A percentile compares a stretch with the other conserved stretches of the same genome.
Conservation (phyloP, 2,113 vertebrate genomes). For the Clarias batrachus region DNA sequence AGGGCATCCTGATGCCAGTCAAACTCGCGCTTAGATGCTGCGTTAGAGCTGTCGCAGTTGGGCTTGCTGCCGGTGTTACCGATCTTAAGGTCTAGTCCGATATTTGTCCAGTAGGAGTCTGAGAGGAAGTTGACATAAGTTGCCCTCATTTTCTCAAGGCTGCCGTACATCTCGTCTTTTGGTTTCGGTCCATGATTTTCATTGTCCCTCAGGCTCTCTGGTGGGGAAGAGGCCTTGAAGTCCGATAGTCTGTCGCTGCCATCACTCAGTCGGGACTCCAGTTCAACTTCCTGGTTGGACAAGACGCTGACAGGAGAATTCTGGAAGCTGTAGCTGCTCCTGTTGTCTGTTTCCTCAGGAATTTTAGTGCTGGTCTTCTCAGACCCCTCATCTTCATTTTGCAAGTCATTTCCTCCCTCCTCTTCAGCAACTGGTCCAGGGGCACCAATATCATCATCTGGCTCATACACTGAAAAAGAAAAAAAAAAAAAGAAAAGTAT, state of each 20-base stretch:
- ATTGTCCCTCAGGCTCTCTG: constrained; percentile 79
- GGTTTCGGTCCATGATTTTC: constrained; percentile 70
- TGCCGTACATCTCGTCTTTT: constrained; percentile 81
- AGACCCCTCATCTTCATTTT: constrained; percentile 81
- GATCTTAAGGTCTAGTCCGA: constrained; percentile 90
- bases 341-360: constrained; percentile 85
- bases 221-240: constrained; percentile 81
- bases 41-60: constrained; percentile 88
- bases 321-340: constrained; percentile 92
- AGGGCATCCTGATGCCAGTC: constrained; percentile 97
- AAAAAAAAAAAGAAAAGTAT: constrained; percentile 61
- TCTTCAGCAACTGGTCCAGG: constrained; percentile 82
- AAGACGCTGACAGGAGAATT: constrained; percentile 91
- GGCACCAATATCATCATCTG: constrained; percentile 84
- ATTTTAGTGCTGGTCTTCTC: constrained; percentile 89
- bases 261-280: constrained; percentile 91
- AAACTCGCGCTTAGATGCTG: constrained; percentile 85
- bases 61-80: constrained; percentile 81
- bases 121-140: constrained; percentile 97
- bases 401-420: constrained; percentile 85
- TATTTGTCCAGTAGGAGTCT: constrained; percentile 95
- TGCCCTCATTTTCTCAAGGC: constrained; percentile 96
- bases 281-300: constrained; percentile 91
- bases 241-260: constrained; percentile 90
- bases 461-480: constrained; percentile 85